Evolutionary conservation across 2,888 invertebrate genomes (phyloP).

Genomic region (Dione juno): DNA sequence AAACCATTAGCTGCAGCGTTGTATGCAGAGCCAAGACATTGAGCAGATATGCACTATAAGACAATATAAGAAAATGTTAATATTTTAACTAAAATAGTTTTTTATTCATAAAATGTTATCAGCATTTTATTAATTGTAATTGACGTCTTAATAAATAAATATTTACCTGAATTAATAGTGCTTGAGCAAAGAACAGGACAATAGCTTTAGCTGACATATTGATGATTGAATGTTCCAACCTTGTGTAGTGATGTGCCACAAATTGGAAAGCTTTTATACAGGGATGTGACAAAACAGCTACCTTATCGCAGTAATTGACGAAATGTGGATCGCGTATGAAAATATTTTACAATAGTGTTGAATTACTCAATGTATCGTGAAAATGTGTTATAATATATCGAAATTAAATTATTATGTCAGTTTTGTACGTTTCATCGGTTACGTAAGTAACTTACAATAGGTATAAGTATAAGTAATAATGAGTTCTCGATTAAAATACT

Average conservation of each 20-base stretch:
- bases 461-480: conserved; percentile 1
- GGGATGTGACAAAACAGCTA: neutral
- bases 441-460: neutral
- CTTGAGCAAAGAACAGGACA: conserved; percentile 29
- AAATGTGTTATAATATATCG: neutral
- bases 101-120: neutral
- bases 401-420: neutral
- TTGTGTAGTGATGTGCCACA: neutral
- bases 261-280: conserved; percentile 6
- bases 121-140: neutral
- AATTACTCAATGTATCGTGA: neutral
- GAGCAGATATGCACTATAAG: conserved; percentile 42
- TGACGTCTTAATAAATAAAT: neutral
- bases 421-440: neutral
- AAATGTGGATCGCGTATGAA: neutral
- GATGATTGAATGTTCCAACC: neutral
- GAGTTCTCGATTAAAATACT: neutral
- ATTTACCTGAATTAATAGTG: conserved; percentile 26
- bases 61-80: neutral
- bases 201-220: neutral
- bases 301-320: neutral
- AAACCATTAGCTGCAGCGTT: conserved; percentile 28
- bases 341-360: conserved; percentile 4
- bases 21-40: conserved; percentile 38
- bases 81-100: conserved; percentile 17